Percentiles rank a stretch among this genome's conserved stretches.
These are phyloP conservation scores for Helogale parvula DNA, from an alignment of 2,113 vertebrate species.

Conservation along the genomic window DNA sequence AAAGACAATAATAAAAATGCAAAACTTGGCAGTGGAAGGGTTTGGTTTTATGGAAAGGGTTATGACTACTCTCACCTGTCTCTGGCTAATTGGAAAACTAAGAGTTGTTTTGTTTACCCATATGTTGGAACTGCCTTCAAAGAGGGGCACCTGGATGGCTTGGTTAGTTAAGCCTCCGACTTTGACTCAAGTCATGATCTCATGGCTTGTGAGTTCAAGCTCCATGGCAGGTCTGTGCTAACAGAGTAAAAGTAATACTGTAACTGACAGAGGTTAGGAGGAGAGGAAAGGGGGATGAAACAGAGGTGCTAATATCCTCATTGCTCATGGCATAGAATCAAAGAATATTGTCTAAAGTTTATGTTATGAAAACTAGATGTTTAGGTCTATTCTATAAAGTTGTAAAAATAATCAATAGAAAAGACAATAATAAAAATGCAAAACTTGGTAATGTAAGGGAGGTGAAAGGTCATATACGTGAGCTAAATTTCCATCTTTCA, in stretches of 20 bases:
- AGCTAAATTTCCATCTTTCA: slow-evolving; percentile 23
- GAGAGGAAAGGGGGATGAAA: not conserved
- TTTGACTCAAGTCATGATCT: too few relatives aligned
- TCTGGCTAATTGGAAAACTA: slow-evolving; percentile 14
- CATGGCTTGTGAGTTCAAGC: too few relatives aligned
- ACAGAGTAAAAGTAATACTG: not conserved
- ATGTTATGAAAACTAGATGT: not conserved
- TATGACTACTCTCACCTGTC: slow-evolving; percentile 1
- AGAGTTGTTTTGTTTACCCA: not conserved
- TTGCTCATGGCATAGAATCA: not conserved
- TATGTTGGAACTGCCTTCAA: slow-evolving; percentile 18
- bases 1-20: too few relatives aligned
- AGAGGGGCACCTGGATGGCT: not conserved
- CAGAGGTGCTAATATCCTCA: not conserved
- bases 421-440: slow-evolving; percentile 15
- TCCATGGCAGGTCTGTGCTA: too few relatives aligned
- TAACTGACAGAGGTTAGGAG: not conserved
- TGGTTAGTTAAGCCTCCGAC: too few relatives aligned
- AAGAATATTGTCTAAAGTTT: not conserved
- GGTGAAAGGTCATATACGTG: not conserved
- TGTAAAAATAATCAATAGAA: slow-evolving; percentile 20
- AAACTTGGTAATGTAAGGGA: not conserved
- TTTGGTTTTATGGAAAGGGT: slow-evolving; percentile 13
- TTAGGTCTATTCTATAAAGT: not conserved
- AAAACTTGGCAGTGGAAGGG: not conserved